Evolutionary conservation across 2,888 invertebrate genomes (phyloP), one percentile per base, ranked within the genome.

Genomic region (Euplexia lucipara): DNA sequence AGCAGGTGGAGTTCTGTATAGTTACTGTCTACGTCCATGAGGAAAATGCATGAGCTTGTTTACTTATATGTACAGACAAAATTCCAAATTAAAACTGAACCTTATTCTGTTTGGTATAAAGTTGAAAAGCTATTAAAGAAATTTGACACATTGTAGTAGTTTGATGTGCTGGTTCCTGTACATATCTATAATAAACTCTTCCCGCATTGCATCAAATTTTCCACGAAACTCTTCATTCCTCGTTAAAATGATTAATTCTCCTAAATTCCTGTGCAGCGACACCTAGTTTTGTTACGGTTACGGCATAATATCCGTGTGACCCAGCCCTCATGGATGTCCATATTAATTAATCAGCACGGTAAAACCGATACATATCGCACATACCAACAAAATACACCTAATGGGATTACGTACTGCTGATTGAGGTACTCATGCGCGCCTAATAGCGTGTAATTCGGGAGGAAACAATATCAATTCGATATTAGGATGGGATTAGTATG

Each of bases 381-480:
- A 47, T 60, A 66, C 61, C 59, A 71, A 64, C 63, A 68, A 77
- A 80, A 77, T 79, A 81, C 59, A 70, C 53, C 54, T 79, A 79
- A 80, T 72, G 56, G 75, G 75, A 83, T 83, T 81, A 81, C 70
- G 73, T 64, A 78, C 78, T 82, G 76, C 79, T 81, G 81, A 87
- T 79, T 73, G 68, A 69, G 69, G 70, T 63, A 76, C 62, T 70
- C 75, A 73, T 59, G 74, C 70, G 75, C 69, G 47, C 66, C 62
- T 75, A 80, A 77, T 79, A 71, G 67, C 69, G 45, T 73, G 62
- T 71, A 74, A 77, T 79, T 70, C 51, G 68, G 12, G 52, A 54
- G 61, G 68, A 76, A 70, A 67, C 45, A 59, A 20, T 54, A 68
- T 66, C 51, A 41, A 74, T 75, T 78, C 78, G 58, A 58, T 72